phyloP scores from a whole-genome alignment of 2,888 invertebrate species.

The Laspeyria flexula region DNA sequence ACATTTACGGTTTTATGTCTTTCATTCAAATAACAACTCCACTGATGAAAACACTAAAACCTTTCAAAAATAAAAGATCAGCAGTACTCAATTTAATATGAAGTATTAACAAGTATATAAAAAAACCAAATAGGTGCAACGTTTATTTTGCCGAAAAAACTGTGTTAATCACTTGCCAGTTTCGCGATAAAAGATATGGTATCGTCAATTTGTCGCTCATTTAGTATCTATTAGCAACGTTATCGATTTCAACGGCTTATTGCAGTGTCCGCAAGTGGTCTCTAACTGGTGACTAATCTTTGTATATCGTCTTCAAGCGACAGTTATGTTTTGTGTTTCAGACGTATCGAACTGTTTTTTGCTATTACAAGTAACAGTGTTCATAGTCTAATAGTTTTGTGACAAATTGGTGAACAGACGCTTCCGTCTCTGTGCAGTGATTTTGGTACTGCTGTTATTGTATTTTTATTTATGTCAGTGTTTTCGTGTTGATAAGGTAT shows the following conservation, averaged over 20 bases:
- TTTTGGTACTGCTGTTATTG: constrained; percentile 10
- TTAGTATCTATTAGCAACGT: constrained; percentile 49
- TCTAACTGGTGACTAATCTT: constrained; percentile 27
- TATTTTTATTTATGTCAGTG: background rate
- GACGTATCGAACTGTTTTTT: constrained; percentile 42
- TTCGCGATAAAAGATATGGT: constrained; percentile 35
- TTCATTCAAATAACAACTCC: no score
- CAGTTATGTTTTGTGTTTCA: constrained; percentile 57
- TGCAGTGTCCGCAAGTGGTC: constrained; percentile 27
- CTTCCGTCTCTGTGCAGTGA: constrained; percentile 7
- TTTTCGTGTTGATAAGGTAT: background rate
- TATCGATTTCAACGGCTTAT: constrained; percentile 40
- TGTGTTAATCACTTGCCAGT: constrained; percentile 7
- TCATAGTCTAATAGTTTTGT: constrained; percentile 47
- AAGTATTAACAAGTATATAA: no score
- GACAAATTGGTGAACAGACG: constrained; percentile 39
- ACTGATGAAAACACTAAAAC: no score
- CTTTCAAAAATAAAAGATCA: no score
- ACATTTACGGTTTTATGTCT: no score
- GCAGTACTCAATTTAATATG: no score
- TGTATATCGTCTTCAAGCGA: constrained; percentile 45
- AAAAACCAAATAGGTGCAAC: background rate
- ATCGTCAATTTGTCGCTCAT: constrained; percentile 44
- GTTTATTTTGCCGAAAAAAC: background rate
- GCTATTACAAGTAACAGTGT: constrained; percentile 45